A percentile compares a stretch with the other conserved stretches of the same genome.
phyloP scores from a whole-genome alignment of 53 echinoderm and acorn worm genomes.

The Temnopleurus reevesii region DNA sequence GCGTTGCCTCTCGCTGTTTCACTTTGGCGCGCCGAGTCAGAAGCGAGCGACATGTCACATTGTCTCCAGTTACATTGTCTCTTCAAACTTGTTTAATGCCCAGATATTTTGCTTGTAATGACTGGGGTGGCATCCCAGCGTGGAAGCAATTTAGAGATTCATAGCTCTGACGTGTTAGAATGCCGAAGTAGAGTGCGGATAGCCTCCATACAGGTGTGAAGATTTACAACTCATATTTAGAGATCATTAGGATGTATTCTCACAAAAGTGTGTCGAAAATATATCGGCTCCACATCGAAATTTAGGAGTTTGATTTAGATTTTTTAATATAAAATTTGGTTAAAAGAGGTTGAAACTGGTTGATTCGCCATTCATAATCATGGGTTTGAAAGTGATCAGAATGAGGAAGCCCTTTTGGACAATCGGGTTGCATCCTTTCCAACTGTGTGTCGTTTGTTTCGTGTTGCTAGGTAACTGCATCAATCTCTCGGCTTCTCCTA shows the following conservation, averaged over 20 bases:
- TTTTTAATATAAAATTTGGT: too few relatives aligned
- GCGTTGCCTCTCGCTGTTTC: constrained; percentile 15
- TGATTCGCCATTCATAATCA: neutral
- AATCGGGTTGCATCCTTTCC: neutral
- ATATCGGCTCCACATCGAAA: neutral
- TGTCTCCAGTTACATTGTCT: neutral
- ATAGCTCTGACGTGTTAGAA: neutral
- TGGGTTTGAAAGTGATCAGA: too few relatives aligned
- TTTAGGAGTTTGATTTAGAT: too few relatives aligned
- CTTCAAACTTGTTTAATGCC: neutral
- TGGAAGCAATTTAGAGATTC: neutral
- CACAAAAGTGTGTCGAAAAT: neutral
- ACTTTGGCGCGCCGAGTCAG: neutral
- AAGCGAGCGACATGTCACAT: constrained; percentile 17
- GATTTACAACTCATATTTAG: neutral
- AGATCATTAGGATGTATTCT: neutral
- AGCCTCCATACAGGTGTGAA: neutral
- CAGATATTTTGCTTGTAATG: neutral
- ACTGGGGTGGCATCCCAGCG: neutral
- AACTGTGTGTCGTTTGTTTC: constrained; percentile 3
- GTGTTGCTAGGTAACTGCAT: constrained; percentile 58
- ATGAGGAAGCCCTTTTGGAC: too few relatives aligned
- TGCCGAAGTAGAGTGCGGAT: neutral
- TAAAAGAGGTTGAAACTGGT: too few relatives aligned
- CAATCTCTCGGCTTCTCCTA: neutral